These are phyloP conservation scores for Edolisoma coerulescens DNA, from an alignment of 2,113 vertebrate species.

Conservation along the genomic window DNA sequence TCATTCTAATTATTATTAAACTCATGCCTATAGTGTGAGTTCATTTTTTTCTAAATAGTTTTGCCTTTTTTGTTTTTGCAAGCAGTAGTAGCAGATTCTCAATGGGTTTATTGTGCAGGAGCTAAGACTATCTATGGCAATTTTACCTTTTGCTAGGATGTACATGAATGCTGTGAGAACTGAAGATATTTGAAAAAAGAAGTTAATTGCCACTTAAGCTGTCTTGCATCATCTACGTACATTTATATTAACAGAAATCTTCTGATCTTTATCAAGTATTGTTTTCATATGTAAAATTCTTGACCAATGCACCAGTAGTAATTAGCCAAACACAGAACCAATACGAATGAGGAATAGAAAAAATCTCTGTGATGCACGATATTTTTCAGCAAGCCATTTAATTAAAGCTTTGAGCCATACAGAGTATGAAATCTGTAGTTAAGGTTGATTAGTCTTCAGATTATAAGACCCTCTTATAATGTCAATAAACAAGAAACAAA, in stretches of 20 bases:
- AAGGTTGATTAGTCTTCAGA: conserved; percentile 35
- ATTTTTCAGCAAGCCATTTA: conserved; percentile 2
- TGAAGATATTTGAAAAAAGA: not conserved
- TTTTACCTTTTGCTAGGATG: not conserved
- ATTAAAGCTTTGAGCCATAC: not conserved
- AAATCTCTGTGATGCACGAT: not conserved
- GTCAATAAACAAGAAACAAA: conserved; percentile 47
- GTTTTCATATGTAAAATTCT: not conserved
- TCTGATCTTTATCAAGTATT: not conserved
- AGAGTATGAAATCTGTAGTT: conserved; percentile 35
- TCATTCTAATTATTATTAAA: not conserved
- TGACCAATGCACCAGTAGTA: not conserved
- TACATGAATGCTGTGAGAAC: not conserved
- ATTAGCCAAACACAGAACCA: not conserved
- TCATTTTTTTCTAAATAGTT: not conserved
- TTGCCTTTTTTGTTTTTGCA: not conserved
- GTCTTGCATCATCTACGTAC: not conserved
- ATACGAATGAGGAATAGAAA: not conserved
- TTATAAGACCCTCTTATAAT: not conserved
- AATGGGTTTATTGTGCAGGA: not conserved
- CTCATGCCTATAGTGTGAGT: not conserved
- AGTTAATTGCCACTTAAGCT: not conserved
- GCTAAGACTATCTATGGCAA: not conserved
- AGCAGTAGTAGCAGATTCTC: not conserved
- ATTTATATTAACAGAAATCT: not conserved